Evolutionary conservation across 2,888 invertebrate genomes (phyloP).

Genomic region (Neoascia interrupta): DNA sequence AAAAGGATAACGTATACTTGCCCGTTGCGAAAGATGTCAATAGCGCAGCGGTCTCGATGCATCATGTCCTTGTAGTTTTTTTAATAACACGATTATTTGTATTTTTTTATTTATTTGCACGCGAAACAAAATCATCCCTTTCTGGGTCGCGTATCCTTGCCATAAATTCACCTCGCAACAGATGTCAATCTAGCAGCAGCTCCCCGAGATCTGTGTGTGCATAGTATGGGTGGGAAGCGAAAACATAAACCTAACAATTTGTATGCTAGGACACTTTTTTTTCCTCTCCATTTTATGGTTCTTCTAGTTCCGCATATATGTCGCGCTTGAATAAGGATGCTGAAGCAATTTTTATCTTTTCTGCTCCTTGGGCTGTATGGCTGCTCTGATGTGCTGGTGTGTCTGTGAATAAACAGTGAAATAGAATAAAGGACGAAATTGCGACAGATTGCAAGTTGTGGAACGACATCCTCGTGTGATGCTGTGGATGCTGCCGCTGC

Average conservation of each 20-base stretch:
- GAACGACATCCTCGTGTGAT: constrained; percentile 44
- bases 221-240: constrained; percentile 21
- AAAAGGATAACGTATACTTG: constrained; percentile 19
- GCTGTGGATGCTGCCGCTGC: constrained; percentile 34
- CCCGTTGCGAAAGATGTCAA: constrained; percentile 37
- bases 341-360: constrained; percentile 42
- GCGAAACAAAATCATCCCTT: constrained; percentile 42
- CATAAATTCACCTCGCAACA: constrained; percentile 65
- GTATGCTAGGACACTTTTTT: constrained; percentile 32
- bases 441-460: constrained; percentile 60
- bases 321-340: constrained; percentile 38
- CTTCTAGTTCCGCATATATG: constrained; percentile 20
- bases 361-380: background rate
- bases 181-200: constrained; percentile 59
- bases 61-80: constrained; percentile 45
- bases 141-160: constrained; percentile 50
- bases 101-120: constrained; percentile 21
- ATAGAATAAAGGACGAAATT: constrained; percentile 63
- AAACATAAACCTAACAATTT: constrained; percentile 59
- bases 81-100: constrained; percentile 54
- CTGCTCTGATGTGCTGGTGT: background rate
- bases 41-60: constrained; percentile 20
- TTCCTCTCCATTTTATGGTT: constrained; percentile 15
- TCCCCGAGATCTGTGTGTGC: background rate
- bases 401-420: constrained; percentile 59